Evolutionary conservation across 2,888 invertebrate genomes (phyloP), one percentile per base, ranked within the genome.

Genomic region (Xanthorhoe spadicearia): DNA sequence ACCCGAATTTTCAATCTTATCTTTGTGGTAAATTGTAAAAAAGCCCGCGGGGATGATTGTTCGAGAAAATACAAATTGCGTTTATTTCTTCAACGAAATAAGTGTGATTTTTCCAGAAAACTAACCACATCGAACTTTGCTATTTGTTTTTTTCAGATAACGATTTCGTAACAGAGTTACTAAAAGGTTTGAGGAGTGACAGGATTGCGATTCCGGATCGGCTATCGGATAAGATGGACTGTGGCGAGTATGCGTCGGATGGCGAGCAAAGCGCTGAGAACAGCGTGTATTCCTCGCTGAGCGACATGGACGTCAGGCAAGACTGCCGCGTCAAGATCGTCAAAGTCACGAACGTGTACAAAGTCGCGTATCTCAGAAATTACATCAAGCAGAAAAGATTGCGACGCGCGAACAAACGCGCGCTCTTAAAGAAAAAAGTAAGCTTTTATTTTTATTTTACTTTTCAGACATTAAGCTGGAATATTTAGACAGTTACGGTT

Each of bases 331-430:
- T 92, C 60, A 91, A 90, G 75, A 88, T 93, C 59, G 84, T 92
- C 55, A 88, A 87, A 82, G 89, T 92, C 50, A 92, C 91, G 61
- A 92, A 90, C 69, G 88, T 92, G 17, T 92, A 90, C 78, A 90
- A 88, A 80, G 86, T 92, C 23, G 88, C 91, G 23, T 90, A 87
- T 76, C 84, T 91, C 46, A 90, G 85, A 69, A 85, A 90, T 73
- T 90, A 85, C 74, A 89, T 91, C 69, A 91, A 89, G 77, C 90
- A 89, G 70, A 92, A 86, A 74, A 83, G 84, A 69, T 68, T 89
- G 54, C 81, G 88, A 19, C 83, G 87, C 46, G 88, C 88, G 1
- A 86, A 77, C 43, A 88, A 84, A 66, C 86, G 88, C 48, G 87
- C 89, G 1, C 52, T 86, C 38, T 77, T 92, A 43, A 89, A 87